Conservation (phyloP, 2,797 vertebrate species). For the Urosaurus nigricauda region DNA sequence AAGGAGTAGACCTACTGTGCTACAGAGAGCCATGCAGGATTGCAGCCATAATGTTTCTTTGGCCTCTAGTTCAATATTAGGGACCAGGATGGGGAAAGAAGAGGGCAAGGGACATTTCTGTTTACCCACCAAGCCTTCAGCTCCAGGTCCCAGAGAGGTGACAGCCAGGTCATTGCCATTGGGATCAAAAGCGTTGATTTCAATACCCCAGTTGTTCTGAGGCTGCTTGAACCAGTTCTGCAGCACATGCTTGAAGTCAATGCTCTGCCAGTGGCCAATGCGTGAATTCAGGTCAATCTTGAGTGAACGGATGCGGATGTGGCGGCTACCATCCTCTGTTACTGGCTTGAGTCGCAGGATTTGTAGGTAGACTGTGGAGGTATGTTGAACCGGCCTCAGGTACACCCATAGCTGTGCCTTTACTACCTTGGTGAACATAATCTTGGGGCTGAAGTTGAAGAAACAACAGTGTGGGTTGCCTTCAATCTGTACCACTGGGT, state of each 20-base stretch:
- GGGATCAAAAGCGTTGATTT: constrained; percentile 98
- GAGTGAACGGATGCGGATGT: constrained; percentile 97
- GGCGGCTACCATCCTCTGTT: constrained; percentile 92
- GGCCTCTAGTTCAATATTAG: neutral
- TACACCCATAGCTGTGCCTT: constrained; percentile 99
- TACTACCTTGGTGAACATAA: constrained; percentile 99
- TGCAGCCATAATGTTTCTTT: neutral
- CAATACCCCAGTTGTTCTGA: constrained; percentile 98
- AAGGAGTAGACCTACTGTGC: no score
- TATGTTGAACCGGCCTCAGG: constrained; percentile 94
- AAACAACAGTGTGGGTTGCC: constrained; percentile 97
- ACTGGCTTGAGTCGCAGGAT: constrained; percentile 96
- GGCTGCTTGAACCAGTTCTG: constrained; percentile 99
- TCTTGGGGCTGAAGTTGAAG: constrained; percentile 99
- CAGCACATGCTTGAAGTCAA: constrained; percentile 98
- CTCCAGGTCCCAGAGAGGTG: constrained; percentile 93
- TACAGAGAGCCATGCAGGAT: no score
- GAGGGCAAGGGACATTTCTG: neutral
- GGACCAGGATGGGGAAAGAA: neutral
- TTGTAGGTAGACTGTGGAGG: constrained; percentile 97
- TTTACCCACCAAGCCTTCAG: constrained; percentile 95
- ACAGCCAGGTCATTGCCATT: constrained; percentile 96
- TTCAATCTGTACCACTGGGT: constrained; percentile 94
- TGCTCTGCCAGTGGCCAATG: constrained; percentile 97
- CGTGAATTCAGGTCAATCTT: constrained; percentile 97